phyloP scores from a whole-genome alignment of 2,113 vertebrate genomes.

The Fregetta grallaria region DNA sequence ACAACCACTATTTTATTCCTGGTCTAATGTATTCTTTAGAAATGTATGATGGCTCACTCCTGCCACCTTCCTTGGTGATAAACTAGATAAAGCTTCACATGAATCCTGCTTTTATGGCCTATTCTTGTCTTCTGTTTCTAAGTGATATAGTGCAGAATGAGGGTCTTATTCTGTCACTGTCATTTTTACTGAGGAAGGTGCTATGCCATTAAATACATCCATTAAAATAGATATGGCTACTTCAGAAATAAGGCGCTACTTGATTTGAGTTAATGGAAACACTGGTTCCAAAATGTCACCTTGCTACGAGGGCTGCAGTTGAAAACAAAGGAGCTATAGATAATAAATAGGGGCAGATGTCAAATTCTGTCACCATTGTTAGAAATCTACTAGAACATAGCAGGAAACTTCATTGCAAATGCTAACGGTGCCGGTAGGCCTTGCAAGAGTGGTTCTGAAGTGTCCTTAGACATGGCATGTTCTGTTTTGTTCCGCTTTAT shows the following conservation, averaged over 20 bases:
- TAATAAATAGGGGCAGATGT: neutral
- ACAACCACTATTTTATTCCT: conserved; percentile 3
- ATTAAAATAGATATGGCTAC: conserved; percentile 12
- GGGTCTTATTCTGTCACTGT: conserved; percentile 17
- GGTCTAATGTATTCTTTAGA: conserved; percentile 4
- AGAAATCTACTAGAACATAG: neutral
- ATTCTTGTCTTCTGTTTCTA: conserved; percentile 29
- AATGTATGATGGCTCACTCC: neutral
- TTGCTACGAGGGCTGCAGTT: neutral
- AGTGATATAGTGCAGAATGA: conserved; percentile 29
- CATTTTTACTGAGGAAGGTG: conserved; percentile 7
- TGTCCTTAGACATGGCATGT: neutral
- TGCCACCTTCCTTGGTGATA: conserved; percentile 31
- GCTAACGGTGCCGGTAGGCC: neutral
- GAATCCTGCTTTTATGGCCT: conserved; percentile 57
- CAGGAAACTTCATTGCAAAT: neutral
- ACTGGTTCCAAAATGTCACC: neutral
- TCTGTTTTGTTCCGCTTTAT: neutral
- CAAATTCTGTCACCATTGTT: neutral
- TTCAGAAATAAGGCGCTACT: neutral
- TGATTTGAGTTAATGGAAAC: neutral
- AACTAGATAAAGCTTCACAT: conserved; percentile 49
- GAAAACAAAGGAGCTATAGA: neutral
- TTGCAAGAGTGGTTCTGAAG: neutral
- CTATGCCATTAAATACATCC: conserved; percentile 7